Conservation (phyloP, 1,140 invertebrate species). For the Rhysida immarginata region DNA sequence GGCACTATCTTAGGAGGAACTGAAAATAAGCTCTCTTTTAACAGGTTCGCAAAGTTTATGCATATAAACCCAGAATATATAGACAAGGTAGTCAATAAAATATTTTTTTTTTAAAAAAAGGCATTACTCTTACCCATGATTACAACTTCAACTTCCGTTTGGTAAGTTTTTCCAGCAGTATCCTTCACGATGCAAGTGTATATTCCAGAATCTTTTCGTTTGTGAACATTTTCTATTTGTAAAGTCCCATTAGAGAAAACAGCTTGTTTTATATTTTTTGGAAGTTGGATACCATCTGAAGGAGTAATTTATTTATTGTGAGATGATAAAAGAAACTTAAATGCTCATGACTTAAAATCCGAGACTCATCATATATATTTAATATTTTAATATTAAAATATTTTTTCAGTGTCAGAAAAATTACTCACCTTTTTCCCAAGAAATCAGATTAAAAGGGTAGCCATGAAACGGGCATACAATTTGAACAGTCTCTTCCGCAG, state of each 20-base stretch:
- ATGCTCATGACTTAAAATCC: no score
- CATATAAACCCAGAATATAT: not conserved
- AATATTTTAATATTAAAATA: no score
- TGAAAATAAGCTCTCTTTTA: not conserved
- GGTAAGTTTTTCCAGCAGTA: not conserved
- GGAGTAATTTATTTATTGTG: no score
- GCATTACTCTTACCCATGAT: not conserved
- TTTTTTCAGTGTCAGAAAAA: no score
- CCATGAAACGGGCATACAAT: no score
- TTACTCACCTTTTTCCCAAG: no score
- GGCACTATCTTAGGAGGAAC: not conserved
- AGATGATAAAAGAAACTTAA: no score
- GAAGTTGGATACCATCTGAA: no score
- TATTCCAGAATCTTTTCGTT: not conserved
- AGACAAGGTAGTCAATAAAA: not conserved
- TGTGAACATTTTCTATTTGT: not conserved
- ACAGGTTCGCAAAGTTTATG: not conserved
- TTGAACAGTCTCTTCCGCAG: no score
- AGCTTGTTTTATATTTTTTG: no score
- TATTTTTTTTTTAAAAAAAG: not conserved
- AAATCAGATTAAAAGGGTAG: no score
- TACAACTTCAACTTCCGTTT: not conserved
- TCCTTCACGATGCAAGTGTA: not conserved
- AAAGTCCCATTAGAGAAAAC: conserved; percentile 5
- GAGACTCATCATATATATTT: no score